Evolutionary conservation across 2,888 invertebrate genomes (phyloP).

Genomic region (Meandrusa payeni): DNA sequence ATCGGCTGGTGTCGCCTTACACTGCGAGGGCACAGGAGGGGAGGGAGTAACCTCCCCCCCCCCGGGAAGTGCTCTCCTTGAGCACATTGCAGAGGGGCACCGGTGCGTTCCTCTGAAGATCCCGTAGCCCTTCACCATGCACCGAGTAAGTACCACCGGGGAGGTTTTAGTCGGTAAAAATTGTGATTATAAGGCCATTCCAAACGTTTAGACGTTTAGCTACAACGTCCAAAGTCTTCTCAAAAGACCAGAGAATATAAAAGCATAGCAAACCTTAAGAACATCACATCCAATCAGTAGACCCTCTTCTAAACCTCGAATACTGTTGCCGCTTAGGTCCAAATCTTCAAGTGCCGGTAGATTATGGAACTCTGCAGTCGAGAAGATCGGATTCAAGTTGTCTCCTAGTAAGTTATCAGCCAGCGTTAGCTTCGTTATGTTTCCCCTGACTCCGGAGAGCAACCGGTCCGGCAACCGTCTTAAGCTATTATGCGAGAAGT

Average conservation of each 20-base stretch:
- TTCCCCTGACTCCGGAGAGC: conserved; percentile 83
- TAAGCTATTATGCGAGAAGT: conserved; percentile 91
- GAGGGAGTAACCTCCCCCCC: too few species aligned
- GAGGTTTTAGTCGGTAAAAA: too few species aligned
- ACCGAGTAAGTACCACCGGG: too few species aligned
- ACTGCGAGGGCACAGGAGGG: too few species aligned
- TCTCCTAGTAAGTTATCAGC: conserved; percentile 93
- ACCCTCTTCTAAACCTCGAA: conserved; percentile 92
- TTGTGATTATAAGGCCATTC: too few species aligned
- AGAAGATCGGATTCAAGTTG: conserved; percentile 94
- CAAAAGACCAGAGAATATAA: too few species aligned
- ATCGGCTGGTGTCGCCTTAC: too few species aligned
- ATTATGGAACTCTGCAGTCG: conserved; percentile 90
- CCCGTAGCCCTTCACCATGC: too few species aligned
- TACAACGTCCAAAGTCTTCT: too few species aligned
- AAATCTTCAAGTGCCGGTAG: conserved; percentile 86
- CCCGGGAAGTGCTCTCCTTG: too few species aligned
- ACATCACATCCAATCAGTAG: conserved; percentile 91
- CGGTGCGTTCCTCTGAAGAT: too few species aligned
- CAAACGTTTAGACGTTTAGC: not conserved
- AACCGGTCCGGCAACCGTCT: conserved; percentile 89
- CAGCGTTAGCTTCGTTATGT: conserved; percentile 85
- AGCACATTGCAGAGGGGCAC: too few species aligned
- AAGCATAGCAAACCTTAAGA: conserved; percentile 83
- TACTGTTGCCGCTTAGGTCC: conserved; percentile 90